Evolutionary conservation across 2,888 invertebrate genomes (phyloP), one percentile per base, ranked within the genome.

Genomic region (Belgica antarctica): DNA sequence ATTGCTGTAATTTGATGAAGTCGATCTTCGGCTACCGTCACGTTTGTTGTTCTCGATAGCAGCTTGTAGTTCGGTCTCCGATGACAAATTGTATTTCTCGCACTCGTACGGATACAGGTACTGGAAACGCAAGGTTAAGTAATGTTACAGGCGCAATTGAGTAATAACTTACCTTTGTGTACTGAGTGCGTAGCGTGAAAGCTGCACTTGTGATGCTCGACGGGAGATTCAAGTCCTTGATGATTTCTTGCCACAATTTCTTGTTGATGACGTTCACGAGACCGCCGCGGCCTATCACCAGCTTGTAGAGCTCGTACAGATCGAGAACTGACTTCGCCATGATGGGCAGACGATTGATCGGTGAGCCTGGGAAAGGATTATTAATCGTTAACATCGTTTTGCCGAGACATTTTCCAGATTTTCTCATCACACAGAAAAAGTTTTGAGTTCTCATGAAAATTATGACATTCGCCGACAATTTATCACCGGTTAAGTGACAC

Each of bases 281-380:
- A 1, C 99, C 99, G 62, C 99, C 99, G 73, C 98, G 89, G 27
- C 96, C 94, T 74, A 97, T 96, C 75, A 99, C 99, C 81, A 98
- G 83, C 82, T 95, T 95, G 82, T 96, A 98, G 74, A 99, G 84
- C 83, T 98, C 97, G 82, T 94, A 96, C 72, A 99, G 85, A 81
- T 99, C 99, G 77, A 99, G 83, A 66, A 98, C 97, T 66, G 97
- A 96, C 84, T 99, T 99, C n/a, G 99, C 99, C 99, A 99, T 99
- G 75, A 99, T 99, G n/a, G 99, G 99, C 76, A 99, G 87, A 75
- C 99, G 88, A 82, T 97, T 99, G 74, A 99, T 99, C 61, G 99
- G 98, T 31, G 97, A 93, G 47, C 97, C 98, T 98, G 86, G 24
- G 83, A n/a, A n/a, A n/a, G n/a, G n/a, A n/a, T n/a, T n/a, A 46